These are phyloP conservation scores for Kuschelorhynchus macadamiae DNA, from an alignment of 2,888 invertebrate genomes.

Conservation along the genomic window DNA sequence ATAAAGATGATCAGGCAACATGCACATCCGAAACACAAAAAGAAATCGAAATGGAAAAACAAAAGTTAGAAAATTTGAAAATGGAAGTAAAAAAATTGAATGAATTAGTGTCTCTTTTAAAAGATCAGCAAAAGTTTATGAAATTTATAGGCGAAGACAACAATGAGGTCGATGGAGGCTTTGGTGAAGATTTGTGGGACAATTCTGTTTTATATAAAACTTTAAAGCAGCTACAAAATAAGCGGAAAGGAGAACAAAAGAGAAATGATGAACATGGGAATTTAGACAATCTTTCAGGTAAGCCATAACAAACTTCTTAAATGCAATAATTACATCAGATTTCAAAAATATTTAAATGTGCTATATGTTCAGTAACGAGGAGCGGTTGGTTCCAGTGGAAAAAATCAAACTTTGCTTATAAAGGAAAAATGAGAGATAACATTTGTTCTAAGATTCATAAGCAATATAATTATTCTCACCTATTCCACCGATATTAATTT, in stretches of 20 bases:
- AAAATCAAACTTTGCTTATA: too few species aligned
- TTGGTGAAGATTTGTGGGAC: neutral
- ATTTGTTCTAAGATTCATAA: too few species aligned
- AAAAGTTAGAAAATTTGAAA: conserved; percentile 58
- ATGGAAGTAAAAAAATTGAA: conserved; percentile 62
- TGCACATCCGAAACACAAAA: conserved; percentile 9
- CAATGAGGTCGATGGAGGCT: conserved; percentile 33
- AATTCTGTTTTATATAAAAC: conserved; percentile 27
- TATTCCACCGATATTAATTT: too few species aligned
- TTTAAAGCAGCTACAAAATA: neutral
- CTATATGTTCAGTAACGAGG: too few species aligned
- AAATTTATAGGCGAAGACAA: conserved; percentile 26
- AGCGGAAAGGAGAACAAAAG: neutral
- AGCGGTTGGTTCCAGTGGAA: too few species aligned
- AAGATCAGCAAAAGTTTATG: conserved; percentile 62
- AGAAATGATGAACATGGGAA: neutral
- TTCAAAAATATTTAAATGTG: too few species aligned
- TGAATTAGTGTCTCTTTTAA: conserved; percentile 60
- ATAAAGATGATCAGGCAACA: neutral
- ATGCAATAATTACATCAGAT: too few species aligned
- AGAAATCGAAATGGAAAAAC: conserved; percentile 47
- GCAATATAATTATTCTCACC: too few species aligned
- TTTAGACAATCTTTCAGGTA: too few species aligned
- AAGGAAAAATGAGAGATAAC: too few species aligned
- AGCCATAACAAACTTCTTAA: neutral